phyloP scores from a whole-genome alignment of 2,113 vertebrate genomes.

The Phoenicopterus ruber region DNA sequence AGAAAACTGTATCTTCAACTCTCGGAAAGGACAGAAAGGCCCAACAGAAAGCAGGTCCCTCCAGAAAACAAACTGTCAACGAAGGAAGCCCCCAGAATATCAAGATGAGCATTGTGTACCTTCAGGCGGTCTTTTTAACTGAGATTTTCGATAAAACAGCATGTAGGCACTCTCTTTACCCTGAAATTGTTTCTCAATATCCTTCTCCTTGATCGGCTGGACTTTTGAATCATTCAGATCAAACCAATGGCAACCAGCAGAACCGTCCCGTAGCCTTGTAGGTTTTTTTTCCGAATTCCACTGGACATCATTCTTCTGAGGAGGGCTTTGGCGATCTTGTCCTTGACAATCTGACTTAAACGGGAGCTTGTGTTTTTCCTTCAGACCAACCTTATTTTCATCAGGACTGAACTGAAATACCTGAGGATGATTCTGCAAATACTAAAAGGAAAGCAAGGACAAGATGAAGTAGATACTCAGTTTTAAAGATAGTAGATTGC shows the following conservation, averaged over 20 bases:
- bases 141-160: slow-evolving; percentile 92
- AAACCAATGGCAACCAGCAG: slow-evolving; percentile 85
- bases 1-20: not conserved
- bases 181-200: slow-evolving; percentile 93
- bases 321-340: not conserved
- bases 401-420: slow-evolving; percentile 83
- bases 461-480: not conserved
- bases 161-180: slow-evolving; percentile 98
- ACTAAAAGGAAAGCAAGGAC: slow-evolving; percentile 70
- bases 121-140: slow-evolving; percentile 82
- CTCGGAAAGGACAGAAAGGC: not conserved
- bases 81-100: not conserved
- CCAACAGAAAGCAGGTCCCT: not conserved
- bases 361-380: slow-evolving; percentile 2
- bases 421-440: slow-evolving; percentile 85
- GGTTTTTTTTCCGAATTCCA: not conserved
- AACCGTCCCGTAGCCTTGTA: not conserved
- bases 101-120: slow-evolving; percentile 70
- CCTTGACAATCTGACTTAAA: slow-evolving; percentile 30
- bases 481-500: not conserved
- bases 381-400: slow-evolving; percentile 79
- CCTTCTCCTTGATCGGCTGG: slow-evolving; percentile 84
- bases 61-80: not conserved
- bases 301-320: not conserved
- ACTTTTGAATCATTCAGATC: slow-evolving; percentile 92